Conservation (phyloP, 2,888 invertebrate genomes). For the Erebia ligea region DNA sequence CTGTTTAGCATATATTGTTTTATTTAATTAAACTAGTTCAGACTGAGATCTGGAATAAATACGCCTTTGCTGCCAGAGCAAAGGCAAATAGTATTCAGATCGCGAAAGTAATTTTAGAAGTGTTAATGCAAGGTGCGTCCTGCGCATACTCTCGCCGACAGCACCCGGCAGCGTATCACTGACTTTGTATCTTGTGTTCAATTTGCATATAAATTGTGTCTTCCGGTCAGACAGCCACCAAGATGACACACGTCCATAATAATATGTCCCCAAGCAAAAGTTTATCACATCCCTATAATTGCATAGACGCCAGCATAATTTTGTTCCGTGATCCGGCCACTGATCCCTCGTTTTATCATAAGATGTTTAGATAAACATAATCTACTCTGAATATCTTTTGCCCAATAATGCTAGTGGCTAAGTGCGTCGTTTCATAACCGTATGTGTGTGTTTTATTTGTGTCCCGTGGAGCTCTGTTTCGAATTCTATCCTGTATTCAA, state of each 20-base stretch:
- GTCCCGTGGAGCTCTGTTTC: too few species aligned
- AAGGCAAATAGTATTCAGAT: conserved; percentile 56
- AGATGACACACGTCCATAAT: conserved; percentile 74
- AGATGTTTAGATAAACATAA: conserved; percentile 5
- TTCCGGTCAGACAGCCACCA: conserved; percentile 76
- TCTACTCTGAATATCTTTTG: not conserved
- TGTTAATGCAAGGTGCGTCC: conserved; percentile 62
- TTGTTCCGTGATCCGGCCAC: conserved; percentile 10
- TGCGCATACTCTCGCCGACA: conserved; percentile 49
- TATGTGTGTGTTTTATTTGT: not conserved
- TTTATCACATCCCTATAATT: conserved; percentile 50
- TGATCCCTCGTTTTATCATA: conserved; percentile 12
- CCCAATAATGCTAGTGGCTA: not conserved
- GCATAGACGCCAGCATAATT: conserved; percentile 29
- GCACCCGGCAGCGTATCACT: conserved; percentile 59
- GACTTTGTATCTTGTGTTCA: conserved; percentile 74
- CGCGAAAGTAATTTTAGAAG: conserved; percentile 73
- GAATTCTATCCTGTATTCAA: too few species aligned
- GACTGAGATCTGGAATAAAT: not conserved
- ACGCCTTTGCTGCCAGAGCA: conserved; percentile 33
- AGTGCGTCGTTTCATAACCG: not conserved
- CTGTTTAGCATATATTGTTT: not conserved
- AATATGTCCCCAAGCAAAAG: conserved; percentile 53
- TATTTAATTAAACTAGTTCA: not conserved
- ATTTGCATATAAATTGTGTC: conserved; percentile 84